Conservation (phyloP, 1,140 invertebrate species). For the Aphelinus atriplicis region DNA sequence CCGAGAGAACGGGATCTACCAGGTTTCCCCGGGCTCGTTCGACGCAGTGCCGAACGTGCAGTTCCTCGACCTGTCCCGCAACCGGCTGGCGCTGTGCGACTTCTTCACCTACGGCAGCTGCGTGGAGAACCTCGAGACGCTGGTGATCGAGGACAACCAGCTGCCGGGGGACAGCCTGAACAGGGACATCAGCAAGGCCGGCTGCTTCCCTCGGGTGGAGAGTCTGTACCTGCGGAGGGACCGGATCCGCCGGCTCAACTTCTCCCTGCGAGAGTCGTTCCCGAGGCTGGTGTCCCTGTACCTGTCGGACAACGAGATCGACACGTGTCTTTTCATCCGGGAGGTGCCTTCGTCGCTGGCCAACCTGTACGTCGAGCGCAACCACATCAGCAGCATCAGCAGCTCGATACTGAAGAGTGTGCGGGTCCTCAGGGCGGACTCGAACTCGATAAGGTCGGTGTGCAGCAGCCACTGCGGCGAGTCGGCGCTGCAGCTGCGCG, state of each 20-base stretch:
- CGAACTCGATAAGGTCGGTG: constrained; percentile 49
- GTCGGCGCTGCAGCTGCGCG: constrained; percentile 41
- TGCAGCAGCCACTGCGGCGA: constrained; percentile 42
- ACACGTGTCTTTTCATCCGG: constrained; percentile 43
- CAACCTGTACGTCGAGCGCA: constrained; percentile 51
- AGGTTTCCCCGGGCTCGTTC: constrained; percentile 10
- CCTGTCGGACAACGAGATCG: constrained; percentile 53
- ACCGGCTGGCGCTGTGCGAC: constrained; percentile 13
- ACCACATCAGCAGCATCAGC: constrained; percentile 45
- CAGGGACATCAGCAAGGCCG: constrained; percentile 16
- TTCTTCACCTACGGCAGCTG: constrained; percentile 42
- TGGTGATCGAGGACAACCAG: constrained; percentile 55
- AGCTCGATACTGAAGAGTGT: constrained; percentile 34
- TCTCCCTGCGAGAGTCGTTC: constrained; percentile 43
- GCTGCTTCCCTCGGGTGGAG: constrained; percentile 47
- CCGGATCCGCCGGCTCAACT: constrained; percentile 37
- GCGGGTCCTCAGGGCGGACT: constrained; percentile 45
- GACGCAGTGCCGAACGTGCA: constrained; percentile 15
- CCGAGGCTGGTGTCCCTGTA: constrained; percentile 51
- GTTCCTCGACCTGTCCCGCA: constrained; percentile 22
- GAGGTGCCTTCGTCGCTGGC: constrained; percentile 47
- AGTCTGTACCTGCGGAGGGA: constrained; percentile 51
- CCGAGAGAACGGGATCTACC: constrained; percentile 11
- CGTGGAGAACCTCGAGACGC: constrained; percentile 38
- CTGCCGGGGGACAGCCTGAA: constrained; percentile 12